Conservation (phyloP, 2,888 invertebrate species). For the Mellilla xanthometata region DNA sequence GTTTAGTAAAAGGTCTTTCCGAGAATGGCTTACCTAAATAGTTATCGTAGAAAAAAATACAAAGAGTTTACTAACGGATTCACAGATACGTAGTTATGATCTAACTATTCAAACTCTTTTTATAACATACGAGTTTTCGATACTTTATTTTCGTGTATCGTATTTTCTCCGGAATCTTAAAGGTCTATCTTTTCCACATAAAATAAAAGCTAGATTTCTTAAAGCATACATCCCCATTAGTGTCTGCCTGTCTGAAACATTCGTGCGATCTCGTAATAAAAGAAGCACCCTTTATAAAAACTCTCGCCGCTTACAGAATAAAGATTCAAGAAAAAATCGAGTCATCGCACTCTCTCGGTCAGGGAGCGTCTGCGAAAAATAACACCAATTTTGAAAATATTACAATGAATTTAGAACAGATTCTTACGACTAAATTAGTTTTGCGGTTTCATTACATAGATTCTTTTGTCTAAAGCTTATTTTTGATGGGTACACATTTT, state of each 20-base stretch:
- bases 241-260: slow-evolving; percentile 9
- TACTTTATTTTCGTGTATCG: too few relatives aligned
- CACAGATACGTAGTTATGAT: too few relatives aligned
- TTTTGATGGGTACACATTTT: too few relatives aligned
- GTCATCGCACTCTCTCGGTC: slow-evolving; percentile 9
- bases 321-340: neutral
- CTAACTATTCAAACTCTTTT: too few relatives aligned
- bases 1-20: too few relatives aligned
- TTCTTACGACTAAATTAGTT: neutral
- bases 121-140: too few relatives aligned
- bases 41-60: too few relatives aligned
- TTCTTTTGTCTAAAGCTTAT: neutral
- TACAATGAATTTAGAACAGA: neutral
- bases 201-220: slow-evolving; percentile 11
- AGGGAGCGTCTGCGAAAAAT: slow-evolving; percentile 3
- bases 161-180: neutral
- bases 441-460: neutral
- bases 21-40: too few relatives aligned
- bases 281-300: slow-evolving; percentile 14
- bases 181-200: neutral
- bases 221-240: slow-evolving; percentile 7
- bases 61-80: too few relatives aligned
- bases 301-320: slow-evolving; percentile 3
- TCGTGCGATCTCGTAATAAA: slow-evolving; percentile 1
- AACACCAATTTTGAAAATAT: neutral